Base-by-base conservation (phyloP, 1,140 invertebrate genomes). In the Ceratina australensis region DNA sequence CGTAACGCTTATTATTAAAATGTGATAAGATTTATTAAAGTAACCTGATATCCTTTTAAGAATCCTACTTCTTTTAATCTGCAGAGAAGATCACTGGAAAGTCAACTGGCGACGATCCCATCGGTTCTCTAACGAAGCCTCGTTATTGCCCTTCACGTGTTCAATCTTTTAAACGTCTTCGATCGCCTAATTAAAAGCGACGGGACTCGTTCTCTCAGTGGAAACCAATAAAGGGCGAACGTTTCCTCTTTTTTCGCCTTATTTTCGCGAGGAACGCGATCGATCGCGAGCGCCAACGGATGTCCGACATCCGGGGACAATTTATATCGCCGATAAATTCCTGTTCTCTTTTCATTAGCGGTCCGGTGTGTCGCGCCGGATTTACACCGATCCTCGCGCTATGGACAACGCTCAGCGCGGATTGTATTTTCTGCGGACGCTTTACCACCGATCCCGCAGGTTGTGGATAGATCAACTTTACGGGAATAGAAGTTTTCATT, bases 321-420 rank as follows among this genome's bases (percentile, higher is more conserved):
- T 90, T 89, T 91, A 91, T 91, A 88, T 84, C 86, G 72, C 60
- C 88, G 88, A 91, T 91, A 91, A 91, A 91, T 91, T 90, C 87
- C 86, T 89, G 85, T 88, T 87, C 87, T 86, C 87, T 91, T 33
- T 91, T 91, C 90, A 91, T 91, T 90, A 90, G 86, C 80, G 86
- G 85, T 81, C 85, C 84, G 84, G 86, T 84, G 81, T 79, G 74
- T 67, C 50, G 81, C 80, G 76, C 69, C 50, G 56, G 67, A 56
- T 69, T 68, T 68, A 68, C 66, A 56, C 13, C 67, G 33, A 69
- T 42, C 52, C 52, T 68, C 50, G 18, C 66, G 50, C 13, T 20
- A 20, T 54, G 24, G 18, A 66, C 47, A 64, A 20, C 2, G 33
- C 22, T 13, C 33, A 3, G 12, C 47, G 63, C 42, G 15, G 22